Base-by-base conservation (phyloP, 2,797 vertebrate species). In the Muscicapa comitata region DNA sequence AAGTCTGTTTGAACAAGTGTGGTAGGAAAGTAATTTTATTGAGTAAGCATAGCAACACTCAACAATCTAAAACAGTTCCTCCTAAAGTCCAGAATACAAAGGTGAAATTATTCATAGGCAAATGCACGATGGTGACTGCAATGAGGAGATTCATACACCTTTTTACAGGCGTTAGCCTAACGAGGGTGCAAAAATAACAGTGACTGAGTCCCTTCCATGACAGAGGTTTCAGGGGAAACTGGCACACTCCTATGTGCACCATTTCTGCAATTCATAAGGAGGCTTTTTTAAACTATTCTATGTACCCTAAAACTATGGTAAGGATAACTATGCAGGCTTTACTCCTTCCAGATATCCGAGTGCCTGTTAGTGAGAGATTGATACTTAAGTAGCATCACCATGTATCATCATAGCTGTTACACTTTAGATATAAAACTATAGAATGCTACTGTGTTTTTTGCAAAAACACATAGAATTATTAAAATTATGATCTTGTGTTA, bases 71-170 rank as follows among this genome's bases (percentile, higher is more conserved):
- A 63, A 2, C 17, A 9, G 24, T 9, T 38, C 42, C 45, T 90
- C 43, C 42, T 72, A 6, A 68, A 72, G 84, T 50, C 54, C 61
- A 78, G 62, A 68, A 82, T 77, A 62, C 63, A 92, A 91, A 79
- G 86, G 72, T 94, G 81, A 82, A 57, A 57, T 88, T 93, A 88
- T 48, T 96, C 81, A 91, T 37, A 47, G 33, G 54, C 45, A 91
- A 66, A 61, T 35, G 18, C 31, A 15, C 2, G 24, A 35, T 7
- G 28, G 47, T 24, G 31, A 67, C 58, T 51, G 26, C 75, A 68
- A 8, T 3, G 43, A 50, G 21, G 19, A 50, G 13, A 28, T n/a
- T 71, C 65, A 13, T 2, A 28, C 4, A 1, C 26, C 50, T 54
- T 75, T 81, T 35, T 40, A n/a, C 4, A 6, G 45, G 28, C 0